Evolutionary conservation across 2,888 invertebrate genomes (phyloP), one percentile per base, ranked within the genome.

Genomic region (Platycnemis pennipes): DNA sequence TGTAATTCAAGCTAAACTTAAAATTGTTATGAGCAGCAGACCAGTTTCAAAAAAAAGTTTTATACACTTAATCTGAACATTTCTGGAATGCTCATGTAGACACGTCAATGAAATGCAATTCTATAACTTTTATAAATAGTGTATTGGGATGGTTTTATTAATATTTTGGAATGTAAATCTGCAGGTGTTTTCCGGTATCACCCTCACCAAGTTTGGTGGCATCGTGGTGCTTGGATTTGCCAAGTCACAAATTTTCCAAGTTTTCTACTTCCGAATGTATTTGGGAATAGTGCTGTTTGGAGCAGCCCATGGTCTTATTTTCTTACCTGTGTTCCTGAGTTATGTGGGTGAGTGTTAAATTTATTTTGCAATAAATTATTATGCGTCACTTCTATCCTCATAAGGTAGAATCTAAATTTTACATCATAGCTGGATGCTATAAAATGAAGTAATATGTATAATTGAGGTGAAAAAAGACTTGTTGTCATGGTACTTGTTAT

Each of bases 231-330:
- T 99, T 95, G 99, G 98, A 42, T 99, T 99, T 96, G 99, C 99
- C 44, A 99, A 99, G 96, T 99, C 99, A 94, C 99, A 99, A 97
- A 99, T 99, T 95, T 99, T 99, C 97, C 98, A 98, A 97, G 98
- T 98, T 96, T 99, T 99, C 97, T 99, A 99, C 97, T 99, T 99
- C 97, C 98, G 99, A 95, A 99, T 99, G 99, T 99, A 99, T 97
- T 97, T 99, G 96, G 99, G 99, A 94, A 99, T 99, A 96, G 99
- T 99, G 94, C 96, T 99, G 94, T 98, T 99, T 96, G 99, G 99
- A 94, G 99, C 99, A 16, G 98, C 99, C 8, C 99, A 99, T 96
- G 99, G 99, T 37, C 98, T 99, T 95, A 98, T 99, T 96, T 99
- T 99, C 97, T 97, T 99, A 95, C 99, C 99, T 16, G 99, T 99